Base-by-base conservation (phyloP, 2,797 vertebrate species). In the Scolopax rusticola region DNA sequence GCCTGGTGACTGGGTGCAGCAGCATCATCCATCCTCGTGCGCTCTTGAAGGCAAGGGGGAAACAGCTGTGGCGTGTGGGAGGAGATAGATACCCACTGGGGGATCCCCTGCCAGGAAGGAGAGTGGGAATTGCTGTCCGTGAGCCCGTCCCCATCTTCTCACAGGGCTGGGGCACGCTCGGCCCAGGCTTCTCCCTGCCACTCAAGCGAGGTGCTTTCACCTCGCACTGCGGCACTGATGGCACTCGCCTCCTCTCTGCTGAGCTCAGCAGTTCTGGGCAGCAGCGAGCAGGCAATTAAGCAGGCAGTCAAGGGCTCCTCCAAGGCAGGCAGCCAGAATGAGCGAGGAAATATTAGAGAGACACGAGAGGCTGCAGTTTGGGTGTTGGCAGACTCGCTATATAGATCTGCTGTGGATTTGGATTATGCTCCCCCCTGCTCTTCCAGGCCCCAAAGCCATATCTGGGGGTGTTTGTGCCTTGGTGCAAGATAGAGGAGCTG, bases 21-120 rank as follows among this genome's bases (percentile, higher is more conserved):
- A 30, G 59, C 47, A 30, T 47, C n/a, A 7, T 0, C 0, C 12
- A 1, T 17, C 38, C 56, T 70, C 0, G 0, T 13, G 11, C 0
- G 1, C 28, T 69, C 12, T 25, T 12, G 18, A 45, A 33, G 65
- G 25, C 56, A 18, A 69, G 54, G 33, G 32, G 43, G 8, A 50
- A 54, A 54, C 32, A 27, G 41, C 43, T 38, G 28, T 0, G 6
- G 36, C 0, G 3, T 32, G 33, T 0, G 0, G 51, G 19, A 93
- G 48, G 11, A 12, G 18, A 38, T 15, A 12, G 18, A 38, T 15
- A 4, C 32, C 45, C 56, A 51, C 21, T 0, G 1, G 4, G 3
- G 47, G 5, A 23, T 51, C 50, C 16, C 50, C 59, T 45, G 17
- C 12, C 6, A 1, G 57, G 74, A n/a, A 53, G 53, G 23, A 14